phyloP scores from a whole-genome alignment of 2,888 invertebrate genomes.

The Diplolepis rosae region DNA sequence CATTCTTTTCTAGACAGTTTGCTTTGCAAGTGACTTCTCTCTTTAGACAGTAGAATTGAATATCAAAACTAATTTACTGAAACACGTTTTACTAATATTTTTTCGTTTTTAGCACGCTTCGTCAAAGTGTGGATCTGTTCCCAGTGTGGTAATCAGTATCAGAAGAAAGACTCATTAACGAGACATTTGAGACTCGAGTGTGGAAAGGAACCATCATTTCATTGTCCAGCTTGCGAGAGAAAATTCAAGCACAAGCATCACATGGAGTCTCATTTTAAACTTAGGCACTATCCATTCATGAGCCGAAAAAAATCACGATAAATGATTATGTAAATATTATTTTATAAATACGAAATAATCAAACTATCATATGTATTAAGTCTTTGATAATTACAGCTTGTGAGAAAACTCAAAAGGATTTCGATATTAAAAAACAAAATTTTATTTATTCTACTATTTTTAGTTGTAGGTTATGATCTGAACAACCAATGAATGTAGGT shows the following conservation, averaged over 20 bases:
- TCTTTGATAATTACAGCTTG: no score
- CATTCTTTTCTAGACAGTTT: neutral
- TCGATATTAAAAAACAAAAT: no score
- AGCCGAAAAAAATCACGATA: neutral
- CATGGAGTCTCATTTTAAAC: conserved; percentile 45
- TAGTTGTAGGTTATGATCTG: no score
- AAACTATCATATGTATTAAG: no score
- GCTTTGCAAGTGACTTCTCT: neutral
- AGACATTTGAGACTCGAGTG: conserved; percentile 67
- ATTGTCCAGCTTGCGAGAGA: conserved; percentile 56
- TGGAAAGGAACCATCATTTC: conserved; percentile 64
- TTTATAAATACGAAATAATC: no score
- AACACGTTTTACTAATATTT: neutral
- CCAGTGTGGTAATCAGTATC: conserved; percentile 58
- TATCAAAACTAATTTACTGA: neutral
- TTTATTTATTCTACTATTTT: no score
- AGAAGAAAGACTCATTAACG: conserved; percentile 57
- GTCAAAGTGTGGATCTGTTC: conserved; percentile 38
- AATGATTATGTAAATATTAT: neutral
- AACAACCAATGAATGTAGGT: no score
- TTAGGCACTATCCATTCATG: neutral
- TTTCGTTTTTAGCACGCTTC: neutral
- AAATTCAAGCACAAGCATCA: conserved; percentile 58
- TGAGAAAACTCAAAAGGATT: no score
- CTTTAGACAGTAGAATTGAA: neutral